Base-by-base conservation (phyloP, 2,888 invertebrate species). In the Clunio marinus region DNA sequence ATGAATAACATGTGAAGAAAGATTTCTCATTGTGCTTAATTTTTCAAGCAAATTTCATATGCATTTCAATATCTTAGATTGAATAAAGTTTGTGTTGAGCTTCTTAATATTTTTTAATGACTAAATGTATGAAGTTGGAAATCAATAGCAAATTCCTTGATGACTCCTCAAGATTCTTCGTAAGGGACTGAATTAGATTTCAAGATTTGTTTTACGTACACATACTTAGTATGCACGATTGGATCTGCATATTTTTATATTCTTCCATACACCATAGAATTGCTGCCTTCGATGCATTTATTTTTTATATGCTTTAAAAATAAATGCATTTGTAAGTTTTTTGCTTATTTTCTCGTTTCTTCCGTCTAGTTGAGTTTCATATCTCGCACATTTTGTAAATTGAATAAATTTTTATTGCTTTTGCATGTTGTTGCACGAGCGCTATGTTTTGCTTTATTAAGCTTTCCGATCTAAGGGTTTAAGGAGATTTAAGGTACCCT, bases 351-450 rank as follows among this genome's bases (percentile, higher is more conserved):
- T 8, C n/a, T n/a, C n/a, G n/a, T n/a, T 51, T 20, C 24, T 7
- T 22, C 13, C 51, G 51, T 17, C 51, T 41, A 51, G 7, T 22
- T 22, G 51, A 51, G 51, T 51, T 51, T 51, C 13, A 51, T 22
- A 51, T 51, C 51, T 51, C 51, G 51, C 51, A 20, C 51, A 22
- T 51, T 51, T 41, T 20, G 51, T 20, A 51, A 51, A 51, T 51
- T 51, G 51, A 51, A 51, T 51, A 51, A 32, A 32, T 22, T 51
- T 51, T 51, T 51, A 17, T 51, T 3, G 5, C 24, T 51, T n/a
- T n/a, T n/a, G n/a, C n/a, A n/a, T n/a, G 4, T 20, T 22, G 8
- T 51, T 51, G 8, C 51, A 41, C 41, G 41, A 15, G n/a, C n/a
- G 41, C 3, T 41, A 41, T 41, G 41, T 41, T 41, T 41, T 41